These are phyloP conservation scores for Semaprochilodus insignis DNA, from an alignment of 2,797 vertebrate genomes.

Conservation along the genomic window DNA sequence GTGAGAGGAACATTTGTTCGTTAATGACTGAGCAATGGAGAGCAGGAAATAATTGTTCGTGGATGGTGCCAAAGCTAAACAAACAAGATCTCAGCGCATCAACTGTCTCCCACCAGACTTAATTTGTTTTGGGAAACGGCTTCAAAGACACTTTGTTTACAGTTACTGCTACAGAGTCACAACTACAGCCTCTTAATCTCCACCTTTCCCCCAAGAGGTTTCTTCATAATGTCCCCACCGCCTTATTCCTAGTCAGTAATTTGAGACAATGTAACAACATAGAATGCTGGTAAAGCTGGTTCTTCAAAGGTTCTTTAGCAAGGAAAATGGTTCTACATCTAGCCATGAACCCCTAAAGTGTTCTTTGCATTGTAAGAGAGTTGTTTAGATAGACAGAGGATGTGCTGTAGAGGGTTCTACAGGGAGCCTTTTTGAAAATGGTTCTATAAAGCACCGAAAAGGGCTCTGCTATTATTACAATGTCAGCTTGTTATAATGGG, in stretches of 20 bases:
- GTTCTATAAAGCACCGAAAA: no score
- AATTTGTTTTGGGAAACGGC: background rate
- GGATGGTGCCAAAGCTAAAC: conserved; percentile 44
- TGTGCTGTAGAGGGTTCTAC: no score
- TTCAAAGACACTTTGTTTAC: conserved; percentile 12
- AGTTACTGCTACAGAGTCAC: background rate
- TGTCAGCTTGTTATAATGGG: no score
- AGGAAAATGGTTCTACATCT: no score
- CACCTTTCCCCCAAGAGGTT: background rate
- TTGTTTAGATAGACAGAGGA: no score
- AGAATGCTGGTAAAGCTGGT: no score
- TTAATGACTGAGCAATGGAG: conserved; percentile 60
- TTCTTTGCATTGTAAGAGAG: no score
- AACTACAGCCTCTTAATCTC: background rate
- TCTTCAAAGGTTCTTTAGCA: no score
- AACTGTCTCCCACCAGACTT: background rate
- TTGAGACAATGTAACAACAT: background rate
- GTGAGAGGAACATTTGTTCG: conserved; percentile 61
- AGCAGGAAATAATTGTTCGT: conserved; percentile 71
- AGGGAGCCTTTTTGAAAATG: no score
- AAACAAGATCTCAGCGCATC: conserved; percentile 15
- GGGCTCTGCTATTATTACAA: no score
- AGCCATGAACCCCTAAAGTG: no score
- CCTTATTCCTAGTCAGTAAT: background rate
- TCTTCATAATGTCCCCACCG: background rate